These are phyloP conservation scores for Oxyura jamaicensis DNA, from an alignment of 2,113 vertebrate species.

Conservation along the genomic window DNA sequence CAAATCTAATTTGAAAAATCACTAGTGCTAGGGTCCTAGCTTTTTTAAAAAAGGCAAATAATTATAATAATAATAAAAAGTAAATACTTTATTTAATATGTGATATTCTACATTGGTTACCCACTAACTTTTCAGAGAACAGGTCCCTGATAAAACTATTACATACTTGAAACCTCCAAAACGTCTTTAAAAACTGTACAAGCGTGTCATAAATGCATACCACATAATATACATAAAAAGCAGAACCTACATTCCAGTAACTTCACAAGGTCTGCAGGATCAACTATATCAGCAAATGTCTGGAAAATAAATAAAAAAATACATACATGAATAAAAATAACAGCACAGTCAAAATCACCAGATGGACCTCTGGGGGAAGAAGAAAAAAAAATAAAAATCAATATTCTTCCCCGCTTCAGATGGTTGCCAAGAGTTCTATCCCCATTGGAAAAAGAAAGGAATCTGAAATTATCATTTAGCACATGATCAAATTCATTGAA, in stretches of 20 bases:
- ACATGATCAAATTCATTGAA: neutral
- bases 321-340: neutral
- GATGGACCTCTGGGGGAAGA: neutral
- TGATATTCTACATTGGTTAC: neutral
- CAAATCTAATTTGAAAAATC: neutral
- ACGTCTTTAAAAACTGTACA: neutral
- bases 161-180: neutral
- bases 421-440: neutral
- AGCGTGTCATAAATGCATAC: neutral
- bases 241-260: slow-evolving; percentile 87
- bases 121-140: neutral
- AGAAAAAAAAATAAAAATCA: neutral
- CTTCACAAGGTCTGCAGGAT: slow-evolving; percentile 90
- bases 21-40: neutral
- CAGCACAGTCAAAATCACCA: neutral
- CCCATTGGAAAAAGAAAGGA: neutral
- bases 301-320: slow-evolving; percentile 60
- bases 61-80: too few species aligned
- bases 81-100: neutral
- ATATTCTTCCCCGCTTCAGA: neutral
- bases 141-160: neutral
- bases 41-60: too few species aligned
- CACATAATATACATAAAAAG: neutral
- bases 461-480: neutral
- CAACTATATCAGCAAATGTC: slow-evolving; percentile 85